Conservation (phyloP, 2,113 vertebrate species). For the Sclerurus mexicanus region DNA sequence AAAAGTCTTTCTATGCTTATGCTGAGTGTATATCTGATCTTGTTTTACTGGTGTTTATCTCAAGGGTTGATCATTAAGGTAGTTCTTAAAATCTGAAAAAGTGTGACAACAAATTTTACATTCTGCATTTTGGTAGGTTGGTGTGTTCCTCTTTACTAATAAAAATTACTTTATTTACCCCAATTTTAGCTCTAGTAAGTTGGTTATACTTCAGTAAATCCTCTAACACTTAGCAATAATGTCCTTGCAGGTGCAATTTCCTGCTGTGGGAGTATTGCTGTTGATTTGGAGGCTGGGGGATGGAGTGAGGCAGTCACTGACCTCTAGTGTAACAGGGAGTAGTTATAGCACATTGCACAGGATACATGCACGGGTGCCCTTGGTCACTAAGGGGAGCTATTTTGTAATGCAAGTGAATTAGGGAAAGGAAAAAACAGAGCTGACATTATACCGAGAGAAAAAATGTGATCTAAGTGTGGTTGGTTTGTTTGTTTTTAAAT, state of each 20-base stretch:
- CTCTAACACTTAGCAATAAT: not conserved
- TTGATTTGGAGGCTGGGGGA: not conserved
- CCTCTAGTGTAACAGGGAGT: not conserved
- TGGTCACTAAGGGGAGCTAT: constrained; percentile 34
- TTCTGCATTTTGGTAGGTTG: not conserved
- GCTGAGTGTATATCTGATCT: not conserved
- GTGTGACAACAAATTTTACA: not conserved
- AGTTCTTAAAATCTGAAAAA: not conserved
- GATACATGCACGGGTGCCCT: not conserved
- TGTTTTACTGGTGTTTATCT: not conserved
- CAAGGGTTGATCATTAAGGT: not conserved
- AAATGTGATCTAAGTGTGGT: not conserved
- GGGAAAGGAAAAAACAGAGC: not conserved
- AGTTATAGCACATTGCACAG: not conserved
- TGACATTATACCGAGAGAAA: not conserved
- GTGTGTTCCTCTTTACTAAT: not conserved
- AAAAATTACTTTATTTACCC: not conserved
- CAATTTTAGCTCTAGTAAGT: not conserved
- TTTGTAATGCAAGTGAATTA: not conserved
- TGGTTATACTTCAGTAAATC: not conserved
- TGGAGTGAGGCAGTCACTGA: not conserved
- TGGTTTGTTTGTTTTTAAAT: not conserved
- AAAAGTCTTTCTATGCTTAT: not conserved
- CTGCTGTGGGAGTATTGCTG: not conserved
- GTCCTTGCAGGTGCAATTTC: not conserved